Evolutionary conservation across 2,797 vertebrate species (phyloP).

Genomic region (Gymnodraco acuticeps): DNA sequence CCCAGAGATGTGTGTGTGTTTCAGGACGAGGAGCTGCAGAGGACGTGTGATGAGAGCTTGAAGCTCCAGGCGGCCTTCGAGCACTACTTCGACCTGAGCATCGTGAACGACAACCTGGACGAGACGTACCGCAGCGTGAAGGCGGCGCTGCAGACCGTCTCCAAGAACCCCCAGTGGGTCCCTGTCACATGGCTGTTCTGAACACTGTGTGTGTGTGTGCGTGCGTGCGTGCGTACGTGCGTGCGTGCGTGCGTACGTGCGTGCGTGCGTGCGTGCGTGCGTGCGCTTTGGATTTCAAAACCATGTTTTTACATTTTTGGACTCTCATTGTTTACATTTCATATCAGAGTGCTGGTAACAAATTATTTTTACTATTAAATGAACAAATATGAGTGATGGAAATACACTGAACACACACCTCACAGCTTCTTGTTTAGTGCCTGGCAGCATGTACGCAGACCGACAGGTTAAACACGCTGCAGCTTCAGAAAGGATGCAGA

Average conservation of each 20-base stretch:
- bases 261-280: not conserved
- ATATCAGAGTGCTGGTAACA: not conserved
- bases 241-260: not conserved
- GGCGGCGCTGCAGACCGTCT: constrained; percentile 89
- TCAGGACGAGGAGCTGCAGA: constrained; percentile 91
- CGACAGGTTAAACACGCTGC: not conserved
- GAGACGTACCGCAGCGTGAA: constrained; percentile 90
- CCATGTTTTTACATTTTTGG: constrained; percentile 41
- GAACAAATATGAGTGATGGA: not conserved
- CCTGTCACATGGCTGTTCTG: constrained; percentile 96
- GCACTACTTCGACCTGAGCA: constrained; percentile 94
- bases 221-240: not conserved
- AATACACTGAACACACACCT: not conserved
- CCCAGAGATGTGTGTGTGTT: not conserved
- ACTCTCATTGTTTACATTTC: constrained; percentile 61
- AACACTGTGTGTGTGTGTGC: not conserved
- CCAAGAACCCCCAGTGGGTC: constrained; percentile 93
- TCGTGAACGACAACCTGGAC: constrained; percentile 93
- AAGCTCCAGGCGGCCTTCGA: constrained; percentile 91
- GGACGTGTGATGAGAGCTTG: constrained; percentile 90
- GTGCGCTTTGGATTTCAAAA: not conserved
- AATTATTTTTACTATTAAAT: not conserved
- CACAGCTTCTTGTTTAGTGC: no score
- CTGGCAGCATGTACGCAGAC: not conserved
- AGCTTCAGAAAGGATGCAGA: no score